Evolutionary conservation across 2,888 invertebrate genomes (phyloP).

Genomic region (Nymphalis polychloros): DNA sequence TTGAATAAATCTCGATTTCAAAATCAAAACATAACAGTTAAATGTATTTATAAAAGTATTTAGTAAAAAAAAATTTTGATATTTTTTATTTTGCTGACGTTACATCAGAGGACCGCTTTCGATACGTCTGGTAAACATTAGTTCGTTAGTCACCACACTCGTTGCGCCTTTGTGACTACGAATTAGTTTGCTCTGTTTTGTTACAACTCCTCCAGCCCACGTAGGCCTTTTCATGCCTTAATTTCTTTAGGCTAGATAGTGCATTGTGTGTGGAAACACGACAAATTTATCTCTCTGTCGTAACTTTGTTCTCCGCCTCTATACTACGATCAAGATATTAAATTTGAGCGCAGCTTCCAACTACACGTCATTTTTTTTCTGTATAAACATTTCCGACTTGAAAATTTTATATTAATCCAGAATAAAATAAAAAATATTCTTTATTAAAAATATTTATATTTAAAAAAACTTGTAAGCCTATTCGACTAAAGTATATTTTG

Average conservation of each 20-base stretch:
- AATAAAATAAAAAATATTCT: too few relatives aligned
- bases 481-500: too few relatives aligned
- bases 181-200: constrained; percentile 36
- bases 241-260: constrained; percentile 5
- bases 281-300: neutral
- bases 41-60: too few relatives aligned
- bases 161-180: constrained; percentile 36
- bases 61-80: neutral
- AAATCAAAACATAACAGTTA: too few relatives aligned
- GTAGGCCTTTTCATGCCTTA: constrained; percentile 3
- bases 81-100: constrained; percentile 18
- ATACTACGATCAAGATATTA: neutral
- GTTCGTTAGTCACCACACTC: constrained; percentile 45
- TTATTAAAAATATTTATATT: too few relatives aligned
- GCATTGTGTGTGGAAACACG: neutral
- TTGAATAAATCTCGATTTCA: too few relatives aligned
- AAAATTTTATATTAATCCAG: too few relatives aligned
- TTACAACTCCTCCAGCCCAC: constrained; percentile 10
- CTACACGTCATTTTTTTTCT: too few relatives aligned
- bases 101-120: constrained; percentile 22
- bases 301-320: neutral
- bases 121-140: constrained; percentile 42
- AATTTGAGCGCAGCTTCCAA: too few relatives aligned
- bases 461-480: too few relatives aligned
- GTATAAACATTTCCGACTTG: too few relatives aligned